phyloP scores from a whole-genome alignment of 2,888 invertebrate genomes.

The Thalpophila matura region DNA sequence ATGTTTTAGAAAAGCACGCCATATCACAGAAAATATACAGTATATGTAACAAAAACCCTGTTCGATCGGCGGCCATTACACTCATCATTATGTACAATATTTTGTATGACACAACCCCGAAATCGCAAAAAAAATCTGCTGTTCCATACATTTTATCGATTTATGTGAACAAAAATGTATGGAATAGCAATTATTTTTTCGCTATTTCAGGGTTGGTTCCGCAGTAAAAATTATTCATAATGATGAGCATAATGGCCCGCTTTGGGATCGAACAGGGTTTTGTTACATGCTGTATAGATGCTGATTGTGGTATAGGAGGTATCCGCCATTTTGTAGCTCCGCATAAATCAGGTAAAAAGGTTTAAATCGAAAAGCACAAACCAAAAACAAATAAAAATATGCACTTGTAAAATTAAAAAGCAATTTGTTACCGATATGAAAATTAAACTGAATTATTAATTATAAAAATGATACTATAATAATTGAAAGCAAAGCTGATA shows the following conservation, averaged over 20 bases:
- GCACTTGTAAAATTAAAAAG: conserved; percentile 19
- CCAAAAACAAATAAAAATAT: not conserved
- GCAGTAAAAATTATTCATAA: too few relatives aligned
- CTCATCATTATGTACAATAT: too few relatives aligned
- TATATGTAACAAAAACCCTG: too few relatives aligned
- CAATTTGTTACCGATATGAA: not conserved
- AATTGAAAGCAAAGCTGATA: not conserved
- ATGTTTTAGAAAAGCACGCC: conserved; percentile 57
- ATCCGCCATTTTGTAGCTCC: conserved; percentile 21
- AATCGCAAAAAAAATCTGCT: too few relatives aligned
- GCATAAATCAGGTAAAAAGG: not conserved
- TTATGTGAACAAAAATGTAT: too few relatives aligned
- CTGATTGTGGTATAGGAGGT: not conserved
- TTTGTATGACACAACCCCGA: too few relatives aligned
- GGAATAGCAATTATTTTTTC: too few relatives aligned
- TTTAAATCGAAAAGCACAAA: not conserved
- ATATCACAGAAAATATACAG: conserved; percentile 36
- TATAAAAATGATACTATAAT: not conserved
- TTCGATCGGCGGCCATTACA: too few relatives aligned
- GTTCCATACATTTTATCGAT: too few relatives aligned
- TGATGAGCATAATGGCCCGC: too few relatives aligned
- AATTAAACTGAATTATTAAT: not conserved
- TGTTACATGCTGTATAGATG: not conserved
- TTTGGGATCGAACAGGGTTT: too few relatives aligned
- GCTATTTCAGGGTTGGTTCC: too few relatives aligned